Evolutionary conservation across 2,113 vertebrate species (phyloP).

Genomic region (Callorhinus ursinus): DNA sequence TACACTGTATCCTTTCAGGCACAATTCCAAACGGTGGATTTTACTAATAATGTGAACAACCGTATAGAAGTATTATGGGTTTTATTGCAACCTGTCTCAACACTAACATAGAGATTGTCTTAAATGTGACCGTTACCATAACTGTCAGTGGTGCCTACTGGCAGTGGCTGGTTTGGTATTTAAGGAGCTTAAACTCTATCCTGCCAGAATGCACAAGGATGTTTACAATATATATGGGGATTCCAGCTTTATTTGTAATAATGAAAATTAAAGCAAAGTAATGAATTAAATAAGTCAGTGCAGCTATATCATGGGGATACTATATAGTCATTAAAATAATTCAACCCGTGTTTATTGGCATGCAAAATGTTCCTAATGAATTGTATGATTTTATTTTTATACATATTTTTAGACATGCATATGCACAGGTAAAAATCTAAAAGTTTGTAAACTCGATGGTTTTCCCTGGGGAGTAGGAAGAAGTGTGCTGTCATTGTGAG

Average conservation of each 20-base stretch:
- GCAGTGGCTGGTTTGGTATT: neutral
- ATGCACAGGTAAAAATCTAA: neutral
- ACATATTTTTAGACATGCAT: neutral
- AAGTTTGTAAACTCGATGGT: neutral
- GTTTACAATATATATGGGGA: neutral
- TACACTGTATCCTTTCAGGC: neutral
- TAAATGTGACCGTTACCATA: neutral
- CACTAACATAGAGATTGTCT: neutral
- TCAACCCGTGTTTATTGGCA: neutral
- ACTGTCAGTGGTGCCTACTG: neutral
- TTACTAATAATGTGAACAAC: neutral
- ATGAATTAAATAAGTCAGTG: neutral
- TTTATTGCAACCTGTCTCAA: neutral
- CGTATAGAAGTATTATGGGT: neutral
- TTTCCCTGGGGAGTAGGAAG: neutral
- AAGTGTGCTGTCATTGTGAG: neutral
- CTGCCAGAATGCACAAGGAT: neutral
- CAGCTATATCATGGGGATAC: neutral
- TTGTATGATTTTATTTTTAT: neutral
- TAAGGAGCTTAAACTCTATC: slow-evolving; percentile 6
- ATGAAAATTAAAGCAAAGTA: neutral
- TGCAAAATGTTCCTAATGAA: neutral
- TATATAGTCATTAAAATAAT: neutral
- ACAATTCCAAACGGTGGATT: neutral
- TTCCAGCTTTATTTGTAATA: neutral